Evolutionary conservation across 2,113 vertebrate genomes (phyloP), one percentile per base, ranked within the genome.

Genomic region (Chlorodrepanis virens): DNA sequence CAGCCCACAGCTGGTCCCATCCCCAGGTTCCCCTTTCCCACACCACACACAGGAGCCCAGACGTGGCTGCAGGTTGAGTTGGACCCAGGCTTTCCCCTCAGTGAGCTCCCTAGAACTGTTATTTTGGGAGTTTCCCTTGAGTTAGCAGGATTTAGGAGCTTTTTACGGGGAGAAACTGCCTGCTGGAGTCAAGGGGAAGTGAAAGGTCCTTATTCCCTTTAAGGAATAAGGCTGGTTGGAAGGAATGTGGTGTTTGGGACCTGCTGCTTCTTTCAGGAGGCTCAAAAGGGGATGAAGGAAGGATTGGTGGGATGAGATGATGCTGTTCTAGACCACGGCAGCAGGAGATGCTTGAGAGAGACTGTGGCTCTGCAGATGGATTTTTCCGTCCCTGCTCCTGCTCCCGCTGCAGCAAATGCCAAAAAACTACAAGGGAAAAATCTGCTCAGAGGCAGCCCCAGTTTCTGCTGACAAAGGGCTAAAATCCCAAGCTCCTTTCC

Each of bases 401-500:
- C 83, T 93, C 60, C 23, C 2, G 8, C 44, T 79, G 83, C 61
- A 82, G 77, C 5, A 2, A 56, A 94, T 93, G 91, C 93, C 91
- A 93, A 96, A 94, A 95, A 94, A 53, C 77, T 76, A 69, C 49
- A 82, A 82, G 87, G 70, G 87, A 95, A 96, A 76, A 64, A 23
- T 31, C 45, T 21, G 53, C 89, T 65, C 37, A 0, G 5, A 85
- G 67, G 67, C 84, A 88, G 82, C 84, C 87, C 67, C 82, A 5
- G 25, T 72, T 90, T 82, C 87, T 96, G 91, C 93, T 85, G 93
- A 80, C 65, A 79, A 95, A 96, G 84, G 87, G 94, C 93, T 95
- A 86, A 79, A 93, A 61, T 50, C 59, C 81, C 77, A 57, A 87
- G 77, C 84, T 57, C 69, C 67, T 68, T 68, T 77, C 75, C 63